Base-by-base conservation (phyloP, 2,888 invertebrate genomes). In the Brassicogethes aeneus region DNA sequence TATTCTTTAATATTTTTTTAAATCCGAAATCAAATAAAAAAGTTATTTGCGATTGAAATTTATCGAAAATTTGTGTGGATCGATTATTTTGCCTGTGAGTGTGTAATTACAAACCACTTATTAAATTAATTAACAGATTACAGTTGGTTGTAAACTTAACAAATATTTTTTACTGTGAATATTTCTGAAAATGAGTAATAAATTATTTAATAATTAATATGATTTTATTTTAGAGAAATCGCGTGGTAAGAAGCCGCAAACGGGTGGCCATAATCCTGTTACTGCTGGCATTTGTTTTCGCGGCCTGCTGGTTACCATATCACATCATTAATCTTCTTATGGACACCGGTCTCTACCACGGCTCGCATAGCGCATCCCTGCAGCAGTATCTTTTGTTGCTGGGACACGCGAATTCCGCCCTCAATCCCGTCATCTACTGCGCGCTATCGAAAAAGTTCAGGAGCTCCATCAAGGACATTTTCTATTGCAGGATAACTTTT, bases 251-350 rank as follows among this genome's bases (percentile, higher is more conserved):
- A 36, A 82, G 84, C 53, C 69, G 86, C 40, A 80, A 80, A 57
- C 72, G 83, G 29, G 83, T 85, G 7, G 86, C 86, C 0, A 80
- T 82, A 74, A 84, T 86, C 48, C 70, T 86, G 13, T 70, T 86
- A 1, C 72, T 84, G 0, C 68, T 86, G 10, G 85, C 85, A 0
- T 74, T 84, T 2, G 72, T 85, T 15, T 87, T 87, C 57, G 84
- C 84, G 0, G 61, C 80, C 2, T 87, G 86, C 65, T 87, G 86
- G 86, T 69, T 86, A 34, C 86, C 86, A 0, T 84, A 85, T 70
- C 82, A 84, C 64, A 77, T 82, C 35, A 68, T 82, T 15, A 77
- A 75, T 55, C 70, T 85, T 12, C 67, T 85, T 37, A 64, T 79
- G 3, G 85, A 85, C 56, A 71, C 80, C 10, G 73, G 72, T 2